Conservation (phyloP, 1,140 invertebrate genomes). For the Brachystomella parvula region DNA sequence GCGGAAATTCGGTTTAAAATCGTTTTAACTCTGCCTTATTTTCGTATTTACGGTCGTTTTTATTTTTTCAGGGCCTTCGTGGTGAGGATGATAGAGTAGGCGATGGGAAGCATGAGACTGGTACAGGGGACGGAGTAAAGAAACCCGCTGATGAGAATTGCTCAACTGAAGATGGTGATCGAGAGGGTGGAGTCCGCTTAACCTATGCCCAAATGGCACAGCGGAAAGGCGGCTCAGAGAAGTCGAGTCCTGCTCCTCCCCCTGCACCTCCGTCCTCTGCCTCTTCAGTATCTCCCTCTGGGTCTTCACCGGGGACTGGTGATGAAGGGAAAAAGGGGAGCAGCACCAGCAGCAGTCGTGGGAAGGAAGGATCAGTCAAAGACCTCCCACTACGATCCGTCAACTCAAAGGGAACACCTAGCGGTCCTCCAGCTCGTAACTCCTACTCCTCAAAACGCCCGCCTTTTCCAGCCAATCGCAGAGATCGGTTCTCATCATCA, state of each 20-base stretch:
- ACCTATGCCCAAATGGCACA: neutral
- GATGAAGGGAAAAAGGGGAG: neutral
- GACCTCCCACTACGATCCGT: neutral
- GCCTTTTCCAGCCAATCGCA: neutral
- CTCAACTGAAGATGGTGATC: conserved; percentile 3
- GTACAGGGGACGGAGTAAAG: neutral
- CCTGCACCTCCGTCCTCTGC: neutral
- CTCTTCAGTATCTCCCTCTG: neutral
- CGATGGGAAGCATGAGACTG: neutral
- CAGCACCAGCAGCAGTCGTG: neutral
- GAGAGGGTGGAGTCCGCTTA: neutral
- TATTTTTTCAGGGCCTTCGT: neutral
- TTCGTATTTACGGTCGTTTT: neutral
- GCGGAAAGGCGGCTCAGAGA: neutral
- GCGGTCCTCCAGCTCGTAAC: neutral
- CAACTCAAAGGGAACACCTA: neutral
- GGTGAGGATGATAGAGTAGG: neutral
- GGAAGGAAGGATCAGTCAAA: neutral
- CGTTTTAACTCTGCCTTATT: neutral
- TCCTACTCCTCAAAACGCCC: neutral
- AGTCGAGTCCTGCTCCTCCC: neutral
- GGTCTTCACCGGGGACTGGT: neutral
- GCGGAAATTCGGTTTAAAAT: too few species aligned
- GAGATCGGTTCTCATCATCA: neutral
- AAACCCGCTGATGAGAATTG: conserved; percentile 3